These are phyloP conservation scores for Idaea aversata DNA, from an alignment of 2,888 invertebrate genomes.

Conservation along the genomic window DNA sequence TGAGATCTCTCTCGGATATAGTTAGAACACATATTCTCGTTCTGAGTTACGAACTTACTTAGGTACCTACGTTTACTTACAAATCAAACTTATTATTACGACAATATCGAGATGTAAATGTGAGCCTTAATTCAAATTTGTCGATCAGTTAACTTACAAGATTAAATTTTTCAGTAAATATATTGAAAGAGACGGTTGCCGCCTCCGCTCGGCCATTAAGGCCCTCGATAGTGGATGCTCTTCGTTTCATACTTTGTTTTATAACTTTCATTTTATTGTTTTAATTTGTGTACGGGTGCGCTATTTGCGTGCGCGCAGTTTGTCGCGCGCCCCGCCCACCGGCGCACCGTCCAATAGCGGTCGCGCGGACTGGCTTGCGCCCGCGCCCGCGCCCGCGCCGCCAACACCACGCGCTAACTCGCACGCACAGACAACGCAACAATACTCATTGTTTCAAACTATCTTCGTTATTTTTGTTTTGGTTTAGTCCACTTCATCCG, in stretches of 20 bases:
- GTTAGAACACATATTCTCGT: conserved; percentile 19
- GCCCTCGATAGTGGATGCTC: conserved; percentile 70
- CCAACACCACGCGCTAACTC: conserved; percentile 32
- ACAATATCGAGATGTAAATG: conserved; percentile 2
- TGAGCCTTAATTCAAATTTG: conserved; percentile 34
- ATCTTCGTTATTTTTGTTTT: conserved; percentile 69
- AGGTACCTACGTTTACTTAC: background rate
- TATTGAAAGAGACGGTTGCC: conserved; percentile 49
- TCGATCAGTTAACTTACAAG: conserved; percentile 33
- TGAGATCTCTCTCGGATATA: conserved; percentile 15
- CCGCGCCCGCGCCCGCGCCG: conserved; percentile 45
- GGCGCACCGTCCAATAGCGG: conserved; percentile 64
- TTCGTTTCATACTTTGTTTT: conserved; percentile 74
- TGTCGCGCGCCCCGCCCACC: conserved; percentile 70
- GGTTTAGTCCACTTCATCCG: conserved; percentile 52
- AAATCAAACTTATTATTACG: conserved; percentile 3
- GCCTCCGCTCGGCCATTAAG: conserved; percentile 75
- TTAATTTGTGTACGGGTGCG: conserved; percentile 79
- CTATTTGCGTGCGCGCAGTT: conserved; percentile 80
- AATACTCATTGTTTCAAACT: conserved; percentile 76
- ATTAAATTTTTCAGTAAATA: conserved; percentile 57
- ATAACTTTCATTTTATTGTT: conserved; percentile 79
- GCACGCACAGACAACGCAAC: conserved; percentile 59
- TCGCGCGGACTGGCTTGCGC: conserved; percentile 48
- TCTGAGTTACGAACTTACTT: conserved; percentile 14